Percentiles rank a stretch among this genome's conserved stretches.
These are phyloP conservation scores for Pseudorhombus dupliciocellatus DNA, from an alignment of 2,113 vertebrate genomes.

Conservation along the genomic window DNA sequence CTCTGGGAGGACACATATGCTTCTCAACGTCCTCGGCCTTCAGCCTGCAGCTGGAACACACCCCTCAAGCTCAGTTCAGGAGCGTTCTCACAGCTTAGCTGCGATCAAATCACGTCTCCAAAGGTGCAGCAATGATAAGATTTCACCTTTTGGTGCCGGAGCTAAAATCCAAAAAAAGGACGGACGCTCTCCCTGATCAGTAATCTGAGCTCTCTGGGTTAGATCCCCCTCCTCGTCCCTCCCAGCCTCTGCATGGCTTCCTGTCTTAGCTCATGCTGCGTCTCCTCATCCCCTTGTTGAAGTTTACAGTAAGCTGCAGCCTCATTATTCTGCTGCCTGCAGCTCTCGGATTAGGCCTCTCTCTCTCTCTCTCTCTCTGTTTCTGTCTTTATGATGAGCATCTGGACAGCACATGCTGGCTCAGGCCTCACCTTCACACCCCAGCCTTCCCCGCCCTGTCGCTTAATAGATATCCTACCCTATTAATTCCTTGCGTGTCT, in stretches of 20 bases:
- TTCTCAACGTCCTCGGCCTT: slow-evolving; percentile 39
- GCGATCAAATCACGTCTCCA: not conserved
- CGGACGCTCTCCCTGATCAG: not conserved
- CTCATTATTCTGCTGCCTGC: slow-evolving; percentile 75
- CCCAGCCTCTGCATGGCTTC: not conserved
- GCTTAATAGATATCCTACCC: not conserved
- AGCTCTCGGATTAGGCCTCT: slow-evolving; percentile 47
- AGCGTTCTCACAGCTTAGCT: not conserved
- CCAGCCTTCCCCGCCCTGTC: slow-evolving; percentile 17
- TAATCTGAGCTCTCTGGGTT: not conserved
- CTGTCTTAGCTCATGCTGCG: slow-evolving; percentile 8
- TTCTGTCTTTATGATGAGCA: slow-evolving; percentile 62
- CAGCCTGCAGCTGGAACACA: slow-evolving; percentile 8
- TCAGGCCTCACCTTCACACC: slow-evolving; percentile 48
- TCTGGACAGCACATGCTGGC: slow-evolving; percentile 79
- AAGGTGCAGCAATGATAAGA: slow-evolving; percentile 7
- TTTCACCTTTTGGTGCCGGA: not conserved
- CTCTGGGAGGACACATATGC: not conserved
- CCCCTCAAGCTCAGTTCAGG: not conserved
- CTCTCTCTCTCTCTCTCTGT: slow-evolving; percentile 28
- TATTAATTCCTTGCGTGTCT: not conserved
- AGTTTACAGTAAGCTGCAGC: slow-evolving; percentile 58
- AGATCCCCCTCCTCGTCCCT: not conserved
- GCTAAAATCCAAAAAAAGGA: not conserved
- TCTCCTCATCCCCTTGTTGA: slow-evolving; percentile 34